phyloP scores from a whole-genome alignment of 2,888 invertebrate genomes.

The Heliconius hortense region DNA sequence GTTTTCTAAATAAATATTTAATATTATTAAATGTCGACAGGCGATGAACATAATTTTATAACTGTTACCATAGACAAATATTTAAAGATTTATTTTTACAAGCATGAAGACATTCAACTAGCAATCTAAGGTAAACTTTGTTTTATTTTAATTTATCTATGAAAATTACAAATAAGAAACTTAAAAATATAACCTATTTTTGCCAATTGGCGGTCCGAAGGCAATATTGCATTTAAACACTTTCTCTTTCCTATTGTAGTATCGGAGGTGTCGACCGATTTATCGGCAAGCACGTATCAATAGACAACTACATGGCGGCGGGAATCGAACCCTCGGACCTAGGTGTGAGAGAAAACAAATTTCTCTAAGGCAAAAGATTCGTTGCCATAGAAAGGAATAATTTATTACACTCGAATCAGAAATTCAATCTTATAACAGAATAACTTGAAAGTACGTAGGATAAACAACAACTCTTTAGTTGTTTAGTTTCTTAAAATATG shows the following conservation, averaged over 20 bases:
- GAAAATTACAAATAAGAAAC: neutral
- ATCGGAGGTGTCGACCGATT: conserved; percentile 73
- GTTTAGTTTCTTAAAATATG: neutral
- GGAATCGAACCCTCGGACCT: conserved; percentile 63
- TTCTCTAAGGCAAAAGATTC: conserved; percentile 50
- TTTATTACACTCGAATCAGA: conserved; percentile 28
- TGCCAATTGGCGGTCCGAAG: conserved; percentile 50
- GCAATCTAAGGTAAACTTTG: neutral
- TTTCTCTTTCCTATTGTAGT: conserved; percentile 77
- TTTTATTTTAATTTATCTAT: neutral
- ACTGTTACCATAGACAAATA: neutral
- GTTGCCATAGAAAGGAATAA: conserved; percentile 17
- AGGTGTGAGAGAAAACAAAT: conserved; percentile 57
- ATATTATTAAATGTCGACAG: neutral
- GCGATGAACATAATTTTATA: neutral
- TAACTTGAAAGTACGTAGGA: neutral
- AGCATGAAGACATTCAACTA: neutral
- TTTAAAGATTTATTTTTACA: too few relatives aligned
- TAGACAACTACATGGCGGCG: conserved; percentile 65
- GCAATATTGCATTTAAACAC: conserved; percentile 64
- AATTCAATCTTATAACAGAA: conserved; percentile 20
- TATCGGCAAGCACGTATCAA: conserved; percentile 66
- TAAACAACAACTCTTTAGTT: neutral
- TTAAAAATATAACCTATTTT: conserved; percentile 37
- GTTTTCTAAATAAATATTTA: too few relatives aligned